Conservation (phyloP, 2,113 vertebrate genomes). For the Columba livia region DNA sequence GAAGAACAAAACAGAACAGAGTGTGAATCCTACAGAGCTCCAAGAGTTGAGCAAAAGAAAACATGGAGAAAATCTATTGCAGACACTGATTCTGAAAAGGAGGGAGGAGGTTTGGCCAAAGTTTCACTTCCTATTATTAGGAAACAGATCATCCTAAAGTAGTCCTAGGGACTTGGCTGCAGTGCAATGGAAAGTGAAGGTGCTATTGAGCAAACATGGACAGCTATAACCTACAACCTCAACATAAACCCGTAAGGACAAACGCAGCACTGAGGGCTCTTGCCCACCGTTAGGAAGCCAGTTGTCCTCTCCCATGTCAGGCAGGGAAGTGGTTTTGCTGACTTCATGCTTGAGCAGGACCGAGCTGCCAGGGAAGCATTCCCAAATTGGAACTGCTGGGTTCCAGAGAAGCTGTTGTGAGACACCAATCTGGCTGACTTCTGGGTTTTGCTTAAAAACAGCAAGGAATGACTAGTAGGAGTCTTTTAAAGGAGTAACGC, state of each 20-base stretch:
- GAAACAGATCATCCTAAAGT: neutral
- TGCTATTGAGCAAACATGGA: neutral
- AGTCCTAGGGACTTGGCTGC: neutral
- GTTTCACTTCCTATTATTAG: neutral
- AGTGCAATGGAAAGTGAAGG: neutral
- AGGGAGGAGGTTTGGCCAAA: neutral
- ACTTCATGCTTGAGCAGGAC: neutral
- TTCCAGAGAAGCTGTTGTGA: neutral
- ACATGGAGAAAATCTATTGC: neutral
- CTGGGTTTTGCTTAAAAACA: neutral
- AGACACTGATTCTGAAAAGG: neutral
- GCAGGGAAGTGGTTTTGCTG: neutral
- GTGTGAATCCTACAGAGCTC: neutral
- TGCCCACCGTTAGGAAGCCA: rapidly evolving
- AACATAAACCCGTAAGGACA: neutral
- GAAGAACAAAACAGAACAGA: neutral
- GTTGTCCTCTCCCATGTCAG: neutral
- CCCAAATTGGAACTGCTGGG: neutral
- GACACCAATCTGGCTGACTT: neutral
- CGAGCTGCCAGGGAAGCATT: neutral
- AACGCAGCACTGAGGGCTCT: neutral
- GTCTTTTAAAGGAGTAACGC: neutral
- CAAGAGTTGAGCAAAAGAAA: neutral
- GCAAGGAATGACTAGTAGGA: neutral
- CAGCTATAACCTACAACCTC: neutral